These are phyloP conservation scores for Papilio elwesi DNA, from an alignment of 2,888 invertebrate genomes.

Conservation along the genomic window DNA sequence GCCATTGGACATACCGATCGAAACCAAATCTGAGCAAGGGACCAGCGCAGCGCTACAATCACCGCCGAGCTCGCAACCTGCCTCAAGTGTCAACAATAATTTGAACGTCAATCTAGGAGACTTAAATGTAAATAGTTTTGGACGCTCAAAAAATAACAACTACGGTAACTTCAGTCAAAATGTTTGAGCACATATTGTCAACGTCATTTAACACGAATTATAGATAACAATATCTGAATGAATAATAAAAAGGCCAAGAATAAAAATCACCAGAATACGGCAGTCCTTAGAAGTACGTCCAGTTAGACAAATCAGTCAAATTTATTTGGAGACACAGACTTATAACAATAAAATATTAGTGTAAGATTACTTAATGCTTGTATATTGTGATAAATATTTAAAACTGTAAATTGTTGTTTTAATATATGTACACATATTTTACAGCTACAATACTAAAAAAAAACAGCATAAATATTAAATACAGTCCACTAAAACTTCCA, in stretches of 20 bases:
- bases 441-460: too few relatives aligned
- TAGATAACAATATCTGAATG: too few relatives aligned
- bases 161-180: conserved; percentile 24
- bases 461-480: too few relatives aligned
- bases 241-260: too few relatives aligned
- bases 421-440: background rate
- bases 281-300: background rate
- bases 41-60: conserved; percentile 1
- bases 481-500: too few relatives aligned
- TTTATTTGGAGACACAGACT: background rate
- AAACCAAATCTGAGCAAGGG: conserved; percentile 33
- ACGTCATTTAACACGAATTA: too few relatives aligned
- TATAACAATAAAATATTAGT: background rate
- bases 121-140: conserved; percentile 29
- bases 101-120: conserved; percentile 34
- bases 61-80: background rate
- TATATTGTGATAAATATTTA: background rate
- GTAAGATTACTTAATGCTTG: background rate
- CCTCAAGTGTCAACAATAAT: conserved; percentile 26
- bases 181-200: background rate
- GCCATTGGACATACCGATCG: conserved; percentile 34
- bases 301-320: background rate
- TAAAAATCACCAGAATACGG: background rate
- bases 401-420: background rate
- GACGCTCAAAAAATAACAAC: conserved; percentile 22